These are phyloP conservation scores for Galago senegalensis DNA, from an alignment of 2,797 vertebrate species.

Conservation along the genomic window DNA sequence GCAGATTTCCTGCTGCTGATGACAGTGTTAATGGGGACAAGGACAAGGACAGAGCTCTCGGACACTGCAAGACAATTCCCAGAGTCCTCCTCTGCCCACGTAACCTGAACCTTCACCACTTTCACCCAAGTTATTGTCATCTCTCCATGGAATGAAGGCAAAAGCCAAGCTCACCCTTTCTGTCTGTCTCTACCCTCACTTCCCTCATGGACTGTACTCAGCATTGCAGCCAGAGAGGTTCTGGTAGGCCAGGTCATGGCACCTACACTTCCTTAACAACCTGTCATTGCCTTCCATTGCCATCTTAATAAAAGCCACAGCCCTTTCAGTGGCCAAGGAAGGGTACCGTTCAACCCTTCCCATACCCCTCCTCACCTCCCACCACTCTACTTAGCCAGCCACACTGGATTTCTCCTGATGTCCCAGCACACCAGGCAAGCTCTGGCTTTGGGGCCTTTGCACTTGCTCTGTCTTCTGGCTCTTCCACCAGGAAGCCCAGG, in stretches of 20 bases:
- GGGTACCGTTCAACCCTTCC: accelerated
- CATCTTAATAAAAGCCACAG: neutral
- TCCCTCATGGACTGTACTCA: neutral
- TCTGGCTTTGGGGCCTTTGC: neutral
- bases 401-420: no score
- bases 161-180: neutral
- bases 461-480: neutral
- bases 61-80: neutral
- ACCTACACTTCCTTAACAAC: neutral
- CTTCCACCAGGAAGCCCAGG: neutral
- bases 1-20: neutral
- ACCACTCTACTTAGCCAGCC: neutral
- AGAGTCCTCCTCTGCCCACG: accelerated
- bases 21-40: neutral
- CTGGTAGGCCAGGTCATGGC: neutral
- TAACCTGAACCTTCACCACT: no score
- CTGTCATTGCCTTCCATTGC: neutral
- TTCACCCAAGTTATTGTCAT: neutral
- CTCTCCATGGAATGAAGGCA: neutral
- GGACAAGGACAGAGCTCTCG: neutral
- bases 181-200: neutral
- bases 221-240: neutral
- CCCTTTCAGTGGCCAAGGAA: neutral
- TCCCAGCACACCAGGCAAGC: neutral
- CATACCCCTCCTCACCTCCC: neutral